Evolutionary conservation across 2,888 invertebrate species (phyloP), one percentile per base, ranked within the genome.

Genomic region (Dione vanillae): DNA sequence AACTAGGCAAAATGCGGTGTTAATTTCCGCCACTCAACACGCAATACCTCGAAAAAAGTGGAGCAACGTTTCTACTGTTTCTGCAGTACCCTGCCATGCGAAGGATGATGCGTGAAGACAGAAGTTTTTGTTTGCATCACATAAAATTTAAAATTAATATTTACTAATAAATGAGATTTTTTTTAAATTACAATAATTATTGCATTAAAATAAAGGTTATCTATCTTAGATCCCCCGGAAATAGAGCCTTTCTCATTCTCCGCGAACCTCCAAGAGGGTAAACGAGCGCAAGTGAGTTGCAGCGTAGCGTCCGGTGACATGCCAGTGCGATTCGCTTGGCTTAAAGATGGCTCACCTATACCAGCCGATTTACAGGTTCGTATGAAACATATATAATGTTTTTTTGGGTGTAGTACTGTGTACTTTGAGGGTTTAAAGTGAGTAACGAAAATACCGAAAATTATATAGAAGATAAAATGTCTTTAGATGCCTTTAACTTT

Each of bases 191-290:
- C 27, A 45, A n/a, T 14, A 3, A 19, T 9, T 0, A 16, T 27
- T 11, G 20, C 14, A 9, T 8, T 52, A 35, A 37, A 10, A n/a
- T n/a, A 10, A 0, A n/a, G 2, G 3, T 8, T 56, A 56, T 37
- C 10, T 56, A 11, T 85, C 82, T 3, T 85, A 95, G 95, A 95
- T 93, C 97, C 97, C 16, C 97, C 97, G 27, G 96, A 97, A 83
- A 96, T 97, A 82, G 97, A 97, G 84, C 96, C 97, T 11, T 97
- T 98, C 85, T 95, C 95, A 40, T 98, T 98, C 85, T 97, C 97
- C 0, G 95, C 96, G 58, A 97, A 96, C 85, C 94, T 97, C 41
- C 96, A 97, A 92, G 96, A 98, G 92, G 96, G 97, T 70, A 96
- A 97, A 82, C 92, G 97, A 71, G 96, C 97, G 47, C 96, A 97